Percentiles rank a stretch among this genome's conserved stretches.
Conservation (phyloP, 1,140 invertebrate genomes). For the Pristionchus pacificus region DNA sequence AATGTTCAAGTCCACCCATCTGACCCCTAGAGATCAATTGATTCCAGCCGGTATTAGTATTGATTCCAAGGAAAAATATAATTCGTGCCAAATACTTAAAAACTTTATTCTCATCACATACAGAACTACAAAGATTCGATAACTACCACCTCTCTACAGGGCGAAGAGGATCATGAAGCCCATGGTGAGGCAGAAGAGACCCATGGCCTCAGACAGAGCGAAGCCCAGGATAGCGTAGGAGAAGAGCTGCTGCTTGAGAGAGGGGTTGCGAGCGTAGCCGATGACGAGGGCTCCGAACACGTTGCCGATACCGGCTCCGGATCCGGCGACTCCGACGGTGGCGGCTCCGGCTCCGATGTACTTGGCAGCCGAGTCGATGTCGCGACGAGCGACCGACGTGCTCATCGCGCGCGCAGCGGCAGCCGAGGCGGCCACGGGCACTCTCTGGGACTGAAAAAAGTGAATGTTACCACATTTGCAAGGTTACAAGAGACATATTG, state of each 20-base stretch:
- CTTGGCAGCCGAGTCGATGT: slow-evolving; percentile 99
- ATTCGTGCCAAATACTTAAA: no score
- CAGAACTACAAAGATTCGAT: no score
- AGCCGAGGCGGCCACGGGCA: slow-evolving; percentile 36
- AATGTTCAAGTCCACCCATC: no score
- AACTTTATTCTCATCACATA: no score
- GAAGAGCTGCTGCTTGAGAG: slow-evolving; percentile 95
- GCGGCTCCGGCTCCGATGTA: slow-evolving; percentile 99
- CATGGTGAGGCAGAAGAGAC: slow-evolving; percentile 99
- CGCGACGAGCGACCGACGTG: slow-evolving; percentile 80
- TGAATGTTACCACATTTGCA: no score
- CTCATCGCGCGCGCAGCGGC: slow-evolving; percentile 66
- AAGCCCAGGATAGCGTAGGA: slow-evolving; percentile 65
- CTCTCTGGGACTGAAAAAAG: slow-evolving; percentile 35
- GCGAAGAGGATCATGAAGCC: slow-evolving; percentile 98
- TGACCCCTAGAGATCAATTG: no score
- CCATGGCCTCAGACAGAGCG: slow-evolving; percentile 99
- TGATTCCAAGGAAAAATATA: no score
- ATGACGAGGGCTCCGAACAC: slow-evolving; percentile 99
- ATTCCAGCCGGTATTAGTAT: no score
- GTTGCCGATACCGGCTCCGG: slow-evolving; percentile 71
- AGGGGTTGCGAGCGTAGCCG: slow-evolving; percentile 95
- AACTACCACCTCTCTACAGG: no score
- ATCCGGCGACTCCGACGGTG: slow-evolving; percentile 95
- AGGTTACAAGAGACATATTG: not conserved